phyloP scores from a whole-genome alignment of 2,113 vertebrate species.

The Platysteira castanea region DNA sequence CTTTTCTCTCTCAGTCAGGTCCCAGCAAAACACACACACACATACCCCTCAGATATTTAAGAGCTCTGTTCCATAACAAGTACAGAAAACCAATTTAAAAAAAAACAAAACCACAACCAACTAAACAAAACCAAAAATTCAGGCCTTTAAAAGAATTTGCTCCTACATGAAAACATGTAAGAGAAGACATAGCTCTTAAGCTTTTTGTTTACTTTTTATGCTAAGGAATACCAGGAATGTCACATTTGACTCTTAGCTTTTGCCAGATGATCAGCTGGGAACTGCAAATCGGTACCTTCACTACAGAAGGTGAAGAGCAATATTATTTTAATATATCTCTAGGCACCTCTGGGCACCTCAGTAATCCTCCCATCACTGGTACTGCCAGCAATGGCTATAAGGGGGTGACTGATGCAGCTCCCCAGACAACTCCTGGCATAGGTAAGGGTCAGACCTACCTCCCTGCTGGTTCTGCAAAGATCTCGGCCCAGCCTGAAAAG shows the following conservation, averaged over 20 bases:
- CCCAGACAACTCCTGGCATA: neutral
- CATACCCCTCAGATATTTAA: neutral
- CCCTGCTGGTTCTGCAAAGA: neutral
- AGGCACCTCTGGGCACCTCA: neutral
- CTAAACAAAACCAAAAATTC: neutral
- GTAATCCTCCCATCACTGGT: neutral
- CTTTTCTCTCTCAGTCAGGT: neutral
- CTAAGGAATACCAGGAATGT: neutral
- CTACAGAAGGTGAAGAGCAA: neutral
- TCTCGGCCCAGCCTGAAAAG: accelerated
- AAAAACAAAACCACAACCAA: neutral
- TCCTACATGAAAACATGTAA: neutral
- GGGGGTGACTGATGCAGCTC: neutral
- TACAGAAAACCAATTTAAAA: neutral
- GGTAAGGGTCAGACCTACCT: neutral
- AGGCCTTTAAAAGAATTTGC: neutral
- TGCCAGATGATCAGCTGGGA: neutral
- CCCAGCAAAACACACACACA: neutral
- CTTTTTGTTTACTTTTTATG: neutral
- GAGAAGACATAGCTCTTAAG: neutral
- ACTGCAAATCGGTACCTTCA: neutral
- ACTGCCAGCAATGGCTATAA: neutral
- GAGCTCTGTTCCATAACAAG: neutral
- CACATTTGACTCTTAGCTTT: neutral
- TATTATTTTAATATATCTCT: neutral